Evolutionary conservation across 2,797 vertebrate species (phyloP), one percentile per base, ranked within the genome.

Genomic region (Cuniculus paca): DNA sequence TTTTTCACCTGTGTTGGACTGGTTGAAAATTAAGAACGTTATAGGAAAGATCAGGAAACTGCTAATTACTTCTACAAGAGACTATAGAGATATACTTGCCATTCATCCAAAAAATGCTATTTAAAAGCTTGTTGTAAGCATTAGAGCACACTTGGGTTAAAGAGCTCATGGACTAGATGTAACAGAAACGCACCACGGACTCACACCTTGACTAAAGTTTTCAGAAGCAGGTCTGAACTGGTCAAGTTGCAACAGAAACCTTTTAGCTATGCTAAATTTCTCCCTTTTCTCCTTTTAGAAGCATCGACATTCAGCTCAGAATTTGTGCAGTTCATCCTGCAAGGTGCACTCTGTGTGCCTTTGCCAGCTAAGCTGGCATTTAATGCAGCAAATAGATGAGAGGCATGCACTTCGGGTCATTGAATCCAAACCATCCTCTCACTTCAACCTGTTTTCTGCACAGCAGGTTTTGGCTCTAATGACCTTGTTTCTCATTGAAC

Each of bases 361-460:
- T 91, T 0, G 0, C 54, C 24, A 72, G 68, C 72, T 90, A 91
- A 94, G 72, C 68, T 54, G 81, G 60, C 74, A 78, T 84, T 94
- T 93, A 97, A 85, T 5, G 6, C 42, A 84, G 60, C 60, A 88
- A 82, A 88, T 86, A 79, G 68, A 95, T 56, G 68, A 39, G 96
- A 97, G 93, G 5, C 82, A 26, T 39, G 82, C 45, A 97, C 97
- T 96, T 87, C 11, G 75, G 95, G 48, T 26, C 12, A 24, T 22
- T 98, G 97, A 93, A 85, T 97, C 94, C 91, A 96, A 98, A 97
- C 94, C 6, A 7, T 91, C 95, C 91, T 68, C 91, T 94, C 85
- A 60, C 92, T 97, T 96, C 93, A 97, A 83, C 77, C 97, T 97
- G 96, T 97, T 98, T 98, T 97, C 96, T 97, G 90, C 96, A 97